Base-by-base conservation (phyloP, 2,888 invertebrate genomes). In the Lissocephala sabroskyi region DNA sequence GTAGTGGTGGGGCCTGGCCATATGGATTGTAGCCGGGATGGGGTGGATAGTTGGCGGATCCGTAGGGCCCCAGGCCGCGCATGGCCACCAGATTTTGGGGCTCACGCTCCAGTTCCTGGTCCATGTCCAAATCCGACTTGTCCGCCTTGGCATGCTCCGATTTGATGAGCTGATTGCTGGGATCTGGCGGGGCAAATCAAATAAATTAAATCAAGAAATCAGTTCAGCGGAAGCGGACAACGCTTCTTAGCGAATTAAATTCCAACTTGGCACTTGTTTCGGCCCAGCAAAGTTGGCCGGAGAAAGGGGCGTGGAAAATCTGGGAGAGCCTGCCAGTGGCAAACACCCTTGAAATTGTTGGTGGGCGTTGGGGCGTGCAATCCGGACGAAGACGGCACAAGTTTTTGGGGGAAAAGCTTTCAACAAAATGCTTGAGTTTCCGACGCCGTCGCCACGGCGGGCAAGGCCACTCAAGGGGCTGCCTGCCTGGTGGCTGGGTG, bases 41-140 rank as follows among this genome's bases (percentile, higher is more conserved):
- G 2, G 44, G 68, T 4, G 61, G 60, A 39, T 71, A 73, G 28
- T 49, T 55, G 9, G 65, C 43, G 9, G 73, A 40, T 16, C 60
- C 67, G 40, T 79, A 79, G 2, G 64, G 56, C 6, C 64, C 59
- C 39, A 71, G 48, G 6, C 77, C 65, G 18, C 78, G 66, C 47
- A 77, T 62, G 13, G 75, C 60, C 28, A 74, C 48, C 47, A 80
- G 56, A 52, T 79, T 79, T 30, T 86, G 88, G 53, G 86, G 88
- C 84, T 91, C 90, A 54, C 92, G 87, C 76, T 92, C 92, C 75
- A 93, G 91, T 84, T 92, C 92, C 82, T 90, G 90, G 85, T 92
- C 88, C 84, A 92, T 91, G 83, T 92, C 91, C 54, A 56, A 53
- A 10, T 73, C 66, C n/a, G n/a, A n/a, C 56, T 81, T 81, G 57